Evolutionary conservation across 2,888 invertebrate genomes (phyloP).

Genomic region (Uloborus plumipes): DNA sequence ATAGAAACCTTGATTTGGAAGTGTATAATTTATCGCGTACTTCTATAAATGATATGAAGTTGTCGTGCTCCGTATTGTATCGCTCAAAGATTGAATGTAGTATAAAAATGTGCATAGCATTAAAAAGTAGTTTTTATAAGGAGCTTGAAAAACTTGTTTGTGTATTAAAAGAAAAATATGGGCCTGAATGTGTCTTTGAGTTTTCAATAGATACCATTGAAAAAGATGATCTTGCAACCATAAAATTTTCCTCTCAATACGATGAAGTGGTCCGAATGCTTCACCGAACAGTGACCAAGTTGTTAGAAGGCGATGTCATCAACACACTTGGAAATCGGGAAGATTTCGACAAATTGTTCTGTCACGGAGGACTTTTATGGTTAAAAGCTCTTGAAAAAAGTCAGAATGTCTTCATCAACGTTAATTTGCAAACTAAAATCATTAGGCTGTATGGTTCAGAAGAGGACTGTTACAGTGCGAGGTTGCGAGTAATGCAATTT

Average conservation of each 20-base stretch:
- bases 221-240: slow-evolving; percentile 11
- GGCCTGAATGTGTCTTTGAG: slow-evolving; percentile 13
- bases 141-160: slow-evolving; percentile 20
- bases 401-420: slow-evolving; percentile 26
- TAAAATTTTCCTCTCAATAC: slow-evolving; percentile 36
- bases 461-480: slow-evolving; percentile 13
- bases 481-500: slow-evolving; percentile 27
- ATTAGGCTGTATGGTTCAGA: slow-evolving; percentile 36
- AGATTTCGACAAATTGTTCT: slow-evolving; percentile 40
- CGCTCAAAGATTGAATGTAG: slow-evolving; percentile 30
- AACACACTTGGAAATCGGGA: slow-evolving; percentile 4
- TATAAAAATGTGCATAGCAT: slow-evolving; percentile 20
- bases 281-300: slow-evolving; percentile 17
- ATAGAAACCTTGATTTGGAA: slow-evolving; percentile 14
- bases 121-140: slow-evolving; percentile 9
- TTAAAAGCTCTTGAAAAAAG: slow-evolving; percentile 29
- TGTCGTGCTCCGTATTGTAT: slow-evolving; percentile 26
- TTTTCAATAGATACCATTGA: slow-evolving; percentile 6
- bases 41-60: not conserved
- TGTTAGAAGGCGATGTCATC: slow-evolving; percentile 40
- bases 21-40: slow-evolving; percentile 2
- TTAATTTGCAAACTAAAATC: slow-evolving; percentile 37
- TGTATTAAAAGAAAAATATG: not conserved
- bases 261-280: slow-evolving; percentile 31
- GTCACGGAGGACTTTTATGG: slow-evolving; percentile 50